Evolutionary conservation across 2,113 vertebrate species (phyloP).

Genomic region (Gasterosteus aculeatus): DNA sequence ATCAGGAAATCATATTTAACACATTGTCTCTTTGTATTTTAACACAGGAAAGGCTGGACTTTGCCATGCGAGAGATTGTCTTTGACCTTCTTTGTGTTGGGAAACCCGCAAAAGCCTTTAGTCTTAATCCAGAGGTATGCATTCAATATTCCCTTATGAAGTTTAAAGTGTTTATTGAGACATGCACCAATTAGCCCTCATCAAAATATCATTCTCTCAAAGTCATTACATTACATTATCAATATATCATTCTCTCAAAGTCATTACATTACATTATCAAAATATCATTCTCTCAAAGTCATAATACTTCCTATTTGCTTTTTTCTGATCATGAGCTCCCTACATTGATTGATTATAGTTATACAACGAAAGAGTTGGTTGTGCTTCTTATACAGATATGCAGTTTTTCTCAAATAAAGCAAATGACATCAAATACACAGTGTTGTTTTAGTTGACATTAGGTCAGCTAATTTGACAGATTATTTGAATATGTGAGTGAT

Average conservation of each 20-base stretch:
- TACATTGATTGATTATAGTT: background rate
- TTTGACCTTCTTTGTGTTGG: conserved; percentile 97
- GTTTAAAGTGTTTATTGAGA: background rate
- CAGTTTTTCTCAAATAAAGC: background rate
- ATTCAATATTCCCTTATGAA: background rate
- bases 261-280: background rate
- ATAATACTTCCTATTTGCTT: background rate
- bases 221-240: background rate
- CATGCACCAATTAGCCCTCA: background rate
- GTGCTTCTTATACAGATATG: too few species aligned
- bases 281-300: background rate
- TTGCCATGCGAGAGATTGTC: conserved; percentile 99
- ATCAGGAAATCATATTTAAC: background rate
- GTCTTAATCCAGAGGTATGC: conserved; percentile 96
- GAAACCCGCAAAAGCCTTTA: conserved; percentile 96
- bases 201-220: background rate
- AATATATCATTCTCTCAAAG: background rate
- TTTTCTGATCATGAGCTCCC: background rate
- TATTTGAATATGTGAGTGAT: background rate
- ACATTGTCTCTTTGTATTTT: conserved; percentile 23
- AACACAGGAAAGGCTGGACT: conserved; percentile 93
- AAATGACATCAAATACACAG: background rate
- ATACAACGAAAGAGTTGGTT: background rate
- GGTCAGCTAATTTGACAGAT: background rate
- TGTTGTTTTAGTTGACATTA: background rate